Conservation (phyloP, 2,888 invertebrate genomes). For the Scaptodrosophila latifasciaeformis region DNA sequence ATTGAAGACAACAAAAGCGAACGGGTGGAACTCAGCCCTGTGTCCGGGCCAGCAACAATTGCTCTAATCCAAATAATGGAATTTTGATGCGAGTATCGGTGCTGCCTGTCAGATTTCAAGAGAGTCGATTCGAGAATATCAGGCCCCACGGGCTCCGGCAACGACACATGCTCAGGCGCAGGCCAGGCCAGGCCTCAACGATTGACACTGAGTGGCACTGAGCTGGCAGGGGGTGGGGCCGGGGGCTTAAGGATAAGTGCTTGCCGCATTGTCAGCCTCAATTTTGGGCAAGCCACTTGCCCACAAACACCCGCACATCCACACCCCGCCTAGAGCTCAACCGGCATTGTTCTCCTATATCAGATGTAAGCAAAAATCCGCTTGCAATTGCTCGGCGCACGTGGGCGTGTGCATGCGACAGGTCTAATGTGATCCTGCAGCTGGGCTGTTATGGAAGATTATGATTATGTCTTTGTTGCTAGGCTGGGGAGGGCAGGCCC, state of each 20-base stretch:
- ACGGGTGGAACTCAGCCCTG: too few relatives aligned
- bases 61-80: slow-evolving; percentile 58
- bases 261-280: slow-evolving; percentile 67
- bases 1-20: too few relatives aligned
- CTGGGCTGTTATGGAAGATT: slow-evolving; percentile 14
- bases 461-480: slow-evolving; percentile 50
- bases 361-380: slow-evolving; percentile 66
- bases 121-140: too few relatives aligned
- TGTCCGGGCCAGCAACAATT: slow-evolving; percentile 39
- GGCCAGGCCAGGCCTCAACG: too few relatives aligned
- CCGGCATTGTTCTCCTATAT: slow-evolving; percentile 43
- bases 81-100: slow-evolving; percentile 45
- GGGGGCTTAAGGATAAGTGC: not conserved
- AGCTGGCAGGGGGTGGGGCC: not conserved
- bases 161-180: too few relatives aligned
- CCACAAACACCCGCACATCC: slow-evolving; percentile 14
- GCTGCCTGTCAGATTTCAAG: too few relatives aligned
- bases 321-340: not conserved
- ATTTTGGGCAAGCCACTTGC: slow-evolving; percentile 61
- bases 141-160: too few relatives aligned
- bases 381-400: slow-evolving; percentile 12
- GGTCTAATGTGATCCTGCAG: slow-evolving; percentile 34
- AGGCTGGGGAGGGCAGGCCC: slow-evolving; percentile 15
- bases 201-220: not conserved
- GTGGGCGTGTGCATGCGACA: slow-evolving; percentile 12